A percentile compares a stretch with the other conserved stretches of the same genome.
These are phyloP conservation scores for Umimayanthus chanpuru DNA, from an alignment of 92 coral and sea anemone genomes.

Conservation along the genomic window DNA sequence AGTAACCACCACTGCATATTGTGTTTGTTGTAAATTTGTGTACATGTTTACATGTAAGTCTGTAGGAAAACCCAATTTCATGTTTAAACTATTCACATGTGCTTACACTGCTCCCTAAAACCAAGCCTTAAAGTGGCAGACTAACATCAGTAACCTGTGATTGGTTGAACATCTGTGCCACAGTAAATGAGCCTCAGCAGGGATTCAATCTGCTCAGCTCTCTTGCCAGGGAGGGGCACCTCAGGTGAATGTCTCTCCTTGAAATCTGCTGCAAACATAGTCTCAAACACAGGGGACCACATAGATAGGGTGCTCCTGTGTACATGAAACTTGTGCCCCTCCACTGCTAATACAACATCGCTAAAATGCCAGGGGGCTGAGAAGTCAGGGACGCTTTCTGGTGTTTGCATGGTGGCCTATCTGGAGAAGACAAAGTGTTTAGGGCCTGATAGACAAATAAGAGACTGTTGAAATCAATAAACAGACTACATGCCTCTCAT, in stretches of 20 bases:
- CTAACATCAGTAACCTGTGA: slow-evolving; percentile 57
- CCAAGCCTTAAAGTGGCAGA: no score
- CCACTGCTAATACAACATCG: slow-evolving; percentile 73
- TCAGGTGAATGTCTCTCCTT: slow-evolving; percentile 66
- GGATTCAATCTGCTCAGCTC: slow-evolving; percentile 56
- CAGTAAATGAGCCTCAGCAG: slow-evolving; percentile 65
- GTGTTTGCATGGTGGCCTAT: slow-evolving; percentile 18
- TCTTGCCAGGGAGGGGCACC: slow-evolving; percentile 73
- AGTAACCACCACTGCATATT: no score
- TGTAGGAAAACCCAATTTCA: no score
- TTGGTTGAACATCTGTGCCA: slow-evolving; percentile 44
- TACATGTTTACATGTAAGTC: no score
- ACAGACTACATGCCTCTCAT: no score
- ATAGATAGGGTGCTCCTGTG: slow-evolving; percentile 81
- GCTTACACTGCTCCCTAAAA: no score
- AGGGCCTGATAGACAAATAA: no score
- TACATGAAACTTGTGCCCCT: slow-evolving; percentile 72
- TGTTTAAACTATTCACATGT: no score
- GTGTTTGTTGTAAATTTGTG: no score
- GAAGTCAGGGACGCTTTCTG: slow-evolving; percentile 63
- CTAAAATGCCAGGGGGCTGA: slow-evolving; percentile 81
- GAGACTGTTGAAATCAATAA: no score
- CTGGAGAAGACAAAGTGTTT: not conserved
- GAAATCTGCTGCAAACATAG: slow-evolving; percentile 77
- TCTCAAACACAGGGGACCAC: slow-evolving; percentile 94